phyloP scores from a whole-genome alignment of 2,888 invertebrate species.

The Epirrhoe tristata region DNA sequence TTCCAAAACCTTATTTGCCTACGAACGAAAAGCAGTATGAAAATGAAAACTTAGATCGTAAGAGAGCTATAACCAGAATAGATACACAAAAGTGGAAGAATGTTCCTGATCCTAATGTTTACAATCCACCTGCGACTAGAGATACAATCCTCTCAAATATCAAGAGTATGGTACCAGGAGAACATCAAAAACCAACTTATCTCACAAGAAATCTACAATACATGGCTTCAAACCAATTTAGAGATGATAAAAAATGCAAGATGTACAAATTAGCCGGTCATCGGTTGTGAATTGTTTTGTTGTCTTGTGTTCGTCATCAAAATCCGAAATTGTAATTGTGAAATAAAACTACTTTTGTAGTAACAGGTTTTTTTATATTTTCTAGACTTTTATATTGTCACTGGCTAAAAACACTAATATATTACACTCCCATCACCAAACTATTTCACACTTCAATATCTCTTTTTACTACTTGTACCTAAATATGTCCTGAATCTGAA shows the following conservation, averaged over 20 bases:
- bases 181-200: constrained; percentile 25
- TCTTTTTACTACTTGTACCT: constrained; percentile 37
- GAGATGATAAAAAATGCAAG: constrained; percentile 69
- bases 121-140: constrained; percentile 38
- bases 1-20: constrained; percentile 55
- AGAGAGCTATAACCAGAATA: constrained; percentile 60
- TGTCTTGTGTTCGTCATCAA: constrained; percentile 9
- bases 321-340: constrained; percentile 20
- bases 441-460: constrained; percentile 15
- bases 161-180: constrained; percentile 22
- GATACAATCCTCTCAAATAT: constrained; percentile 34
- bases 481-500: constrained; percentile 55
- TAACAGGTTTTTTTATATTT: constrained; percentile 1
- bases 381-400: constrained; percentile 15
- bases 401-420: constrained; percentile 2
- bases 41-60: constrained; percentile 59
- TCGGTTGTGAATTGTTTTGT: constrained; percentile 51
- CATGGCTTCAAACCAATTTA: constrained; percentile 53
- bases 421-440: constrained; percentile 5
- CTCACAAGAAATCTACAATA: constrained; percentile 53
- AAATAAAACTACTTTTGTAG: constrained; percentile 29
- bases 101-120: constrained; percentile 43
- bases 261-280: constrained; percentile 77
- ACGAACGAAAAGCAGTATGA: constrained; percentile 53
- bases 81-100: constrained; percentile 56